A percentile compares a stretch with the other conserved stretches of the same genome.
Evolutionary conservation across 2,888 invertebrate genomes (phyloP).

Genomic region (Meandrusa payeni): DNA sequence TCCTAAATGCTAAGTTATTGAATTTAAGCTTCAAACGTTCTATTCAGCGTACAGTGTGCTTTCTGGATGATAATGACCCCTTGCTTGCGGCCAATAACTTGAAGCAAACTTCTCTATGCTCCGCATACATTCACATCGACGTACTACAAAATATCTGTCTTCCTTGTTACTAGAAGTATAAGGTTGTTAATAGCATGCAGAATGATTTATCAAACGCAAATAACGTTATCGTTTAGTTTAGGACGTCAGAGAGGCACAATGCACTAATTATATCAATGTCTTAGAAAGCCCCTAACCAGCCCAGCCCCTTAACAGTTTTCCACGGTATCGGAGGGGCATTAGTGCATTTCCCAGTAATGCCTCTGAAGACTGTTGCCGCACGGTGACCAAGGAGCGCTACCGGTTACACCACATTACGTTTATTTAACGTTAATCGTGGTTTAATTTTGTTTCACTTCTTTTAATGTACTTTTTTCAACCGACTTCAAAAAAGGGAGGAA

Average conservation of each 20-base stretch:
- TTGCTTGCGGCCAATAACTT: slow-evolving; percentile 63
- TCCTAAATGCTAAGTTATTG: slow-evolving; percentile 47
- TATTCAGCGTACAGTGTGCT: slow-evolving; percentile 55
- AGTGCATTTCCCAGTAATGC: slow-evolving; percentile 79
- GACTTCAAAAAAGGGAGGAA: too few species aligned
- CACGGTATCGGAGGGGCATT: slow-evolving; percentile 72
- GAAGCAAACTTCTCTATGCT: slow-evolving; percentile 52
- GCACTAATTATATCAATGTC: slow-evolving; percentile 78
- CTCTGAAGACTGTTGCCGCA: slow-evolving; percentile 70
- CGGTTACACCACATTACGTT: slow-evolving; percentile 34
- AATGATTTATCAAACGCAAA: slow-evolving; percentile 33
- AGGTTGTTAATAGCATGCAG: slow-evolving; percentile 34
- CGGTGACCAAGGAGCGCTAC: slow-evolving; percentile 62
- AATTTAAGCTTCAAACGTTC: slow-evolving; percentile 54
- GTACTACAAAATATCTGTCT: not conserved
- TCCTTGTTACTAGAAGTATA: slow-evolving; percentile 28
- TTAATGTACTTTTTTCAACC: too few species aligned
- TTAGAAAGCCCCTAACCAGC: slow-evolving; percentile 78
- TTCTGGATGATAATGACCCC: slow-evolving; percentile 65
- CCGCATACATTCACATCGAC: slow-evolving; percentile 20
- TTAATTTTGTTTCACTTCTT: too few species aligned
- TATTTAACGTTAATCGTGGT: slow-evolving; percentile 2
- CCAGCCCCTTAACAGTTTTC: slow-evolving; percentile 80
- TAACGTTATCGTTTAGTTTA: slow-evolving; percentile 40
- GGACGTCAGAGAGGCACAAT: slow-evolving; percentile 67